Conservation (phyloP, 2,797 vertebrate genomes). For the Hypotaenidia okinawae region DNA sequence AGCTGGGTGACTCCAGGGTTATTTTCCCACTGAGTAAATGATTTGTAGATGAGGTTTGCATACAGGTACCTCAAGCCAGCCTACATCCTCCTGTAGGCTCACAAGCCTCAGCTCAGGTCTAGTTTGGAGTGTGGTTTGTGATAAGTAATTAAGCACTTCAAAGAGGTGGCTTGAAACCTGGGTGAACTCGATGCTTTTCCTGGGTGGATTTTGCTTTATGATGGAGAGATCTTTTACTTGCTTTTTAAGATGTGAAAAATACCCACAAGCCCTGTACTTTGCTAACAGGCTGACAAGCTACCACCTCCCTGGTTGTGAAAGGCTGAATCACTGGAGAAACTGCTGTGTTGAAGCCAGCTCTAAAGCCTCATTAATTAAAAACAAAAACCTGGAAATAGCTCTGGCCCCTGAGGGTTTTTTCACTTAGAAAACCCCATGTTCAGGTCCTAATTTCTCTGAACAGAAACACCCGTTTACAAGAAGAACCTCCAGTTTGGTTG, state of each 20-base stretch:
- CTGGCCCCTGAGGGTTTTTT: not conserved
- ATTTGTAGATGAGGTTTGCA: not conserved
- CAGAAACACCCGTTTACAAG: not conserved
- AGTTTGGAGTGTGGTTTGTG: not conserved
- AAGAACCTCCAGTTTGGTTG: not conserved
- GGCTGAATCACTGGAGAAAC: not conserved
- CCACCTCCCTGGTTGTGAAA: not conserved
- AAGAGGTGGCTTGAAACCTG: not conserved
- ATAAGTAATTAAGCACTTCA: not conserved
- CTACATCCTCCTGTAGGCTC: not conserved
- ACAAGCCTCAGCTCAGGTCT: not conserved
- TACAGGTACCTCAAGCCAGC: not conserved
- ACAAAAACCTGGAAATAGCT: not conserved
- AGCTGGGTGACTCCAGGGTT: not conserved
- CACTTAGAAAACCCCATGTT: rapidly evolving
- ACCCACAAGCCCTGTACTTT: not conserved
- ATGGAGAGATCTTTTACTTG: not conserved
- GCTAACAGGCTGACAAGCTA: not conserved
- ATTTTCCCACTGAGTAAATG: not conserved
- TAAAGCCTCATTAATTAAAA: not conserved
- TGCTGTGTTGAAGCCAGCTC: not conserved
- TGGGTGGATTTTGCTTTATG: not conserved
- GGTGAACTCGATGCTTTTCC: not conserved
- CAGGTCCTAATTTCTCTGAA: not conserved
- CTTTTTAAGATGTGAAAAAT: not conserved